phyloP scores from a whole-genome alignment of 2,888 invertebrate species.

The Stomorhina lunata region DNA sequence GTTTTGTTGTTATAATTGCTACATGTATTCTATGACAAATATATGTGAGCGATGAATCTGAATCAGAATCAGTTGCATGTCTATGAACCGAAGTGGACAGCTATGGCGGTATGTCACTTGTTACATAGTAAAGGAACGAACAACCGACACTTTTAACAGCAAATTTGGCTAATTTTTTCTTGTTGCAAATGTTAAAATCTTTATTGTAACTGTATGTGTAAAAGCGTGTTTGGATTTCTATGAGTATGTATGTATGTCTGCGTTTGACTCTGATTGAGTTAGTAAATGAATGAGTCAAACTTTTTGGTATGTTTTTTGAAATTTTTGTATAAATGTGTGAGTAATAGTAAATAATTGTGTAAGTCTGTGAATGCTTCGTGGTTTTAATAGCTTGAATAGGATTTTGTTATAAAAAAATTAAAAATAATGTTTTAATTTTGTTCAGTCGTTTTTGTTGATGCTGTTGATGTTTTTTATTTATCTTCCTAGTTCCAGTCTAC shows the following conservation, averaged over 20 bases:
- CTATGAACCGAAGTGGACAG: slow-evolving; percentile 8
- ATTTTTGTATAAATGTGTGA: not conserved
- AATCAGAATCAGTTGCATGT: slow-evolving; percentile 42
- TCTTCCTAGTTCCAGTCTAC: not conserved
- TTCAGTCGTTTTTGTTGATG: not conserved
- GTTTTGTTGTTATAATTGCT: not conserved
- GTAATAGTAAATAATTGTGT: not conserved
- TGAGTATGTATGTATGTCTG: not conserved
- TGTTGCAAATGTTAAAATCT: slow-evolving; percentile 19
- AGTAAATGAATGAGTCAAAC: slow-evolving; percentile 22
- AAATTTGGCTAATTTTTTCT: slow-evolving; percentile 61
- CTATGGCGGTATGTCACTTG: slow-evolving; percentile 1
- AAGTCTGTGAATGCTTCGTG: not conserved
- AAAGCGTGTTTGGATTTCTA: not conserved
- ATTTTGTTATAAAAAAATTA: not conserved
- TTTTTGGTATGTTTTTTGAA: not conserved
- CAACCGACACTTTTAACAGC: slow-evolving; percentile 44
- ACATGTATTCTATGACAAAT: slow-evolving; percentile 6
- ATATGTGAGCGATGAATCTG: not conserved
- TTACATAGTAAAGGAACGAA: slow-evolving; percentile 21
- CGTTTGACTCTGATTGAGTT: slow-evolving; percentile 28
- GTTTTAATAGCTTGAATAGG: slow-evolving; percentile 6
- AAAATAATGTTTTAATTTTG: slow-evolving; percentile 21
- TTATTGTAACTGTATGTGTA: not conserved
- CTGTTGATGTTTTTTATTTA: not conserved